A percentile compares a stretch with the other conserved stretches of the same genome.
phyloP scores from a whole-genome alignment of 2,797 vertebrate genomes.

The Xerus rutilus region DNA sequence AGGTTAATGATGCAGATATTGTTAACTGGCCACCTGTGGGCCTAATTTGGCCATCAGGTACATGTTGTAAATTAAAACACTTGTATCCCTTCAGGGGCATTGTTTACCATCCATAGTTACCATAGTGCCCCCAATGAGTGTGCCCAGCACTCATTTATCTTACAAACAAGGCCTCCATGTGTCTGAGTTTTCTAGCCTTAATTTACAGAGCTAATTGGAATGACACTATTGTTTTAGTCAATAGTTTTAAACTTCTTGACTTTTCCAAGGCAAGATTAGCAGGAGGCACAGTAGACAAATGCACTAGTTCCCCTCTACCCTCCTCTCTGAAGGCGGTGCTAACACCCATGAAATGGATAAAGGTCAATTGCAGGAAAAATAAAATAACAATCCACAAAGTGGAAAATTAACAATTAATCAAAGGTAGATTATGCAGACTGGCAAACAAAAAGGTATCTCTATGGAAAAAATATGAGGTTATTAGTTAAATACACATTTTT shows the following conservation, averaged over 20 bases:
- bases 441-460: slow-evolving; percentile 32
- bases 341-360: slow-evolving; percentile 30
- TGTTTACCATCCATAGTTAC: neutral
- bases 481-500: slow-evolving; percentile 15
- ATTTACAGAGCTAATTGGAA: neutral
- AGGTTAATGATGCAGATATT: neutral
- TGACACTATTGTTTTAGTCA: neutral
- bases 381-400: neutral
- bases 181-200: neutral
- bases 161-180: neutral
- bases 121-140: neutral
- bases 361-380: neutral
- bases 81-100: neutral
- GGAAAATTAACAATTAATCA: slow-evolving; percentile 51
- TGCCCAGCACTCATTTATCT: neutral
- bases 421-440: slow-evolving; percentile 12
- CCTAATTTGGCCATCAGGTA: neutral
- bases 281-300: neutral
- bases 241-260: neutral
- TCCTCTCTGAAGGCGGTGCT: neutral
- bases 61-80: neutral
- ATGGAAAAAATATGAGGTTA: neutral
- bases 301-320: neutral
- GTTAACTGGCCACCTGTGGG: neutral
- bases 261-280: slow-evolving; percentile 15